Evolutionary conservation across 1,140 invertebrate genomes (phyloP).

Genomic region (Delia radicum): DNA sequence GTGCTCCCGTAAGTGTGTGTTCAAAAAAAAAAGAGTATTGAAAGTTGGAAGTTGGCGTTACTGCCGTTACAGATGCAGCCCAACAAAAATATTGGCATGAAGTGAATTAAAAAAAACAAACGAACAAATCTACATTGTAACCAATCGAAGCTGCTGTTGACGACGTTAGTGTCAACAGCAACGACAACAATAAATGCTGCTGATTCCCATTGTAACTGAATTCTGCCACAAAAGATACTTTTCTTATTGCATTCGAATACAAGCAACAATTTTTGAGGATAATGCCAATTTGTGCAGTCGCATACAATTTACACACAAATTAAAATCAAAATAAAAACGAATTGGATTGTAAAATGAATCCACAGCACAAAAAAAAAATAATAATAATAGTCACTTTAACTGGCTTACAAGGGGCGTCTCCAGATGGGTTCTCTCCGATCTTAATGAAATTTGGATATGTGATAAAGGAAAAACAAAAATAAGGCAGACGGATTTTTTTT

Average conservation of each 20-base stretch:
- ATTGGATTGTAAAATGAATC: not conserved
- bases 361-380: no score
- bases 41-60: not conserved
- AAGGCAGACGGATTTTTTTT: no score
- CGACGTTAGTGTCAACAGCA: not conserved
- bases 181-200: not conserved
- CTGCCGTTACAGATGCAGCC: not conserved
- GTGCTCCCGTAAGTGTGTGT: conserved; percentile 23
- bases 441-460: no score
- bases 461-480: no score
- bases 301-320: not conserved
- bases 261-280: not conserved
- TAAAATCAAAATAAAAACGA: not conserved
- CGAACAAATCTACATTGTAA: not conserved
- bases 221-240: not conserved
- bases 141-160: not conserved
- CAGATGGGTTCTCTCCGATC: no score
- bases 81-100: not conserved
- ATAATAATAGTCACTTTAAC: no score
- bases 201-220: not conserved
- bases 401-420: no score
- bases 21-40: no score
- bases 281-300: not conserved
- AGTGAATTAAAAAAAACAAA: not conserved
- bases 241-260: no score